Base-by-base conservation (phyloP, 1,140 invertebrate genomes). In the Drosophila biarmipes region DNA sequence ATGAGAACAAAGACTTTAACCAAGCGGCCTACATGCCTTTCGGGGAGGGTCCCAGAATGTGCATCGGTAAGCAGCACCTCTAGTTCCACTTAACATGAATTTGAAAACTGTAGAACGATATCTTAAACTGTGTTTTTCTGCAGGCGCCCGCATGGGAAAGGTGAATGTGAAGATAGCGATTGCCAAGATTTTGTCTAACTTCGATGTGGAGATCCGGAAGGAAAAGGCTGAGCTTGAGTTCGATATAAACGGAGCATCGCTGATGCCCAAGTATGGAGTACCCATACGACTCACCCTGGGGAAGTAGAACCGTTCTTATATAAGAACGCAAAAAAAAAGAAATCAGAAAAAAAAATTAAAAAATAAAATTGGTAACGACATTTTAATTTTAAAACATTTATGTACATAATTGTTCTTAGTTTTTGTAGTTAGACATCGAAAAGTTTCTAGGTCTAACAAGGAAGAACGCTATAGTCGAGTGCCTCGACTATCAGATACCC, bases 21-120 rank as follows among this genome's bases (percentile, higher is more conserved):
- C 62, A 59, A 0, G 27, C 46, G 6, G 93, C 93, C 4, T 96
- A 94, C 79, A 89, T 95, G 62, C 95, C 95, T 11, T 96, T 96
- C 91, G 95, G 95, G 19, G 94, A 94, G 55, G 96, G 95, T 14
- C 94, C 94, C 3, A 92, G 95, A 53, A 94, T 94, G 67, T 96
- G 95, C 85, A 95, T 96, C 42, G 94, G 93, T 94, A 90, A 86
- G 56, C n/a, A 31, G 5, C 6, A 6, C 24, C n/a, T 7, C 0
- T 31, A 31, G 8, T 31, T 31, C 29, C 8, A 42, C 15, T 7
- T 3, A 4, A 8, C 17, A 15, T 2, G n/a, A 7, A 15, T n/a
- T n/a, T 38, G n/a, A 15, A 6, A 6, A 24, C 5, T 24, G 1
- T 24, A 24, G 24, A 24, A 24, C 5, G 6, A 12, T 1, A 12